These are phyloP conservation scores for Geococcyx californianus DNA, from an alignment of 2,113 vertebrate genomes.

Conservation along the genomic window DNA sequence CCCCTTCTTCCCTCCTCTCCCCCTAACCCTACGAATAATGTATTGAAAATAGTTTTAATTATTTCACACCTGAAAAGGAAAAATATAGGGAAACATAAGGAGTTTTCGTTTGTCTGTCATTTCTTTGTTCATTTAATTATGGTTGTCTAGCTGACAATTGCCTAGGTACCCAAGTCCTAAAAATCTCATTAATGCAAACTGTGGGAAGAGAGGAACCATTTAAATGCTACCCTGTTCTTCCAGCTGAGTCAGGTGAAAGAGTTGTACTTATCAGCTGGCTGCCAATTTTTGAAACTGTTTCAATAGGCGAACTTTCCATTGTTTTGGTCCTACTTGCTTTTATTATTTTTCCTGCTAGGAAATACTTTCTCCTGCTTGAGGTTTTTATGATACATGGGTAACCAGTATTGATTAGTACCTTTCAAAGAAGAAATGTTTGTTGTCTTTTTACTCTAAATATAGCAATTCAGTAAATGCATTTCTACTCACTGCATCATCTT, in stretches of 20 bases:
- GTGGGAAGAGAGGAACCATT: not conserved
- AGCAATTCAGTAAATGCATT: not conserved
- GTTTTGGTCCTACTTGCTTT: constrained; percentile 9
- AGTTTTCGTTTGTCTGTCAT: not conserved
- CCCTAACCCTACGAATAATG: not conserved
- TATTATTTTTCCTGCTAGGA: not conserved
- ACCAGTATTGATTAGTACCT: not conserved
- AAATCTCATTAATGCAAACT: not conserved
- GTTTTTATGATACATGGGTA: constrained; percentile 38
- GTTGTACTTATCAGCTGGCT: not conserved
- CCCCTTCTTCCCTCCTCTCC: not conserved
- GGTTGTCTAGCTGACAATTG: not conserved
- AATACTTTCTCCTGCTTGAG: not conserved
- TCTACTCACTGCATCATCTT: not conserved
- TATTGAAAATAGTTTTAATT: not conserved
- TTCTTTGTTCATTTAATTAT: not conserved
- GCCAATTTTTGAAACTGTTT: constrained; percentile 46
- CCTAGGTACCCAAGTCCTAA: not conserved
- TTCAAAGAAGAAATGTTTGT: constrained; percentile 29
- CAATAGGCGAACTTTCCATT: constrained; percentile 37
- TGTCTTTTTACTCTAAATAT: constrained; percentile 4
- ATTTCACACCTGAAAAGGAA: not conserved
- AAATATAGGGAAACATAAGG: not conserved
- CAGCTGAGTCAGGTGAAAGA: constrained; percentile 18
- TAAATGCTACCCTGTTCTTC: not conserved